A percentile compares a stretch with the other conserved stretches of the same genome.
Conservation (phyloP, 2,888 invertebrate species). For the Kuschelorhynchus macadamiae region DNA sequence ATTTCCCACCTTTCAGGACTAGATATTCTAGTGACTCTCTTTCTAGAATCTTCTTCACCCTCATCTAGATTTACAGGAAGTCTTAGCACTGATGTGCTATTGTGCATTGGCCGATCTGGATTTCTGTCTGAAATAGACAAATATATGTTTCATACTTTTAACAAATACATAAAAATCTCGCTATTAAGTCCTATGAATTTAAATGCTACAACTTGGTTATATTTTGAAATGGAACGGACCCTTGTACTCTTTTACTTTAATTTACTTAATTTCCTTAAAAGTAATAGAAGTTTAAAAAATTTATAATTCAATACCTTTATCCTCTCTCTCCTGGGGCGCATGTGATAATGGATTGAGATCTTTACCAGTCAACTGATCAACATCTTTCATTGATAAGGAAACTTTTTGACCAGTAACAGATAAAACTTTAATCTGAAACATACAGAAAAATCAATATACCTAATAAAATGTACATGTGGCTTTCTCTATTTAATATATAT, state of each 20-base stretch:
- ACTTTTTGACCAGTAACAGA: slow-evolving; percentile 95
- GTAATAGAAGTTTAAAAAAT: too few relatives aligned
- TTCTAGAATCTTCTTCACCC: slow-evolving; percentile 85
- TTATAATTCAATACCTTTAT: slow-evolving; percentile 65
- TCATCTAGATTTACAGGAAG: slow-evolving; percentile 73
- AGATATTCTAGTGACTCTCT: slow-evolving; percentile 91
- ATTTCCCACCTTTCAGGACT: slow-evolving; percentile 99
- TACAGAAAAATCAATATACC: too few relatives aligned
- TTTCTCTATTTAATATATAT: too few relatives aligned
- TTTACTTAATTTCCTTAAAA: too few relatives aligned
- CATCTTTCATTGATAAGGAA: slow-evolving; percentile 97
- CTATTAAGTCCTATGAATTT: too few relatives aligned
- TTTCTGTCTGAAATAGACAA: slow-evolving; percentile 76
- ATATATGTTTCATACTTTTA: too few relatives aligned
- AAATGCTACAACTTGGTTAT: too few relatives aligned
- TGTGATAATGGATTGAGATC: slow-evolving; percentile 92
- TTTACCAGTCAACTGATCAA: slow-evolving; percentile 93
- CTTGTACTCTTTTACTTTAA: too few relatives aligned
- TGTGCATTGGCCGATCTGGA: slow-evolving; percentile 89
- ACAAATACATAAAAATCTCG: too few relatives aligned
- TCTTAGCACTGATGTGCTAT: slow-evolving; percentile 69
- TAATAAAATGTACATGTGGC: too few relatives aligned
- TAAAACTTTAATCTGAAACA: slow-evolving; percentile 82
- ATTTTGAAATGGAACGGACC: too few relatives aligned
- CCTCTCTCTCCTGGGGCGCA: slow-evolving; percentile 77